Evolutionary conservation across 2,113 vertebrate genomes (phyloP), one percentile per base, ranked within the genome.

Genomic region (Chlamydotis undulata): DNA sequence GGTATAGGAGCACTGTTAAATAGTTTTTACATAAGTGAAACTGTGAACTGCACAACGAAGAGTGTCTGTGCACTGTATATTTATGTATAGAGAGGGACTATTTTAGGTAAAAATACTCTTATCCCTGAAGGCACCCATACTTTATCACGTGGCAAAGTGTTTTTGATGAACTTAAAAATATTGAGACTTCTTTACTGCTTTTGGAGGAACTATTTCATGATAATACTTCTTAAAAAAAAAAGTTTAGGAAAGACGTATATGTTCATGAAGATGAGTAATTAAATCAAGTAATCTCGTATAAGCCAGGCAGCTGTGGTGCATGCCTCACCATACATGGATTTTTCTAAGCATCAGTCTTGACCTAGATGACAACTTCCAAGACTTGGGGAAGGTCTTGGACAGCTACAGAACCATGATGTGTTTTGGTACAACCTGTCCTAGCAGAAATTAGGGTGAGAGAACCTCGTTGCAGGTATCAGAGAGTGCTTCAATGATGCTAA

Each of bases 21-120:
- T 77, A 21, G 23, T 49, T 75, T 86, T 69, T 87, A 24, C 84
- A 39, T 12, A 33, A 93, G 49, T 2, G 1, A 78, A 90, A 90
- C 71, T 55, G 28, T 31, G 87, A 74, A 33, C 45, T 55, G 12
- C 69, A 49, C 7, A 7, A 59, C 59, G 82, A 89, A 83, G 19
- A 60, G 22, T 61, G n/a, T 71, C 22, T 5, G 69, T 5, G 69
- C 28, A 23, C 45, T 77, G 33, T 63, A 24, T 60, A 31, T 88
- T 91, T 96, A 89, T 82, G 56, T 57, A 53, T 49, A 24, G 49
- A 76, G 59, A 60, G 77, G 29, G 84, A 49, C 59, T 79, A 2
- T 83, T 94, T 91, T 57, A 89, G 82, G 19, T n/a, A 90, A 63
- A 52, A 89, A 90, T 83, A 71, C 76, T 21, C 47, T 84, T 89